Percentiles rank a stretch among this genome's conserved stretches.
Conservation (phyloP, 2,797 vertebrate genomes). For the Myioborus melanocephalus region DNA sequence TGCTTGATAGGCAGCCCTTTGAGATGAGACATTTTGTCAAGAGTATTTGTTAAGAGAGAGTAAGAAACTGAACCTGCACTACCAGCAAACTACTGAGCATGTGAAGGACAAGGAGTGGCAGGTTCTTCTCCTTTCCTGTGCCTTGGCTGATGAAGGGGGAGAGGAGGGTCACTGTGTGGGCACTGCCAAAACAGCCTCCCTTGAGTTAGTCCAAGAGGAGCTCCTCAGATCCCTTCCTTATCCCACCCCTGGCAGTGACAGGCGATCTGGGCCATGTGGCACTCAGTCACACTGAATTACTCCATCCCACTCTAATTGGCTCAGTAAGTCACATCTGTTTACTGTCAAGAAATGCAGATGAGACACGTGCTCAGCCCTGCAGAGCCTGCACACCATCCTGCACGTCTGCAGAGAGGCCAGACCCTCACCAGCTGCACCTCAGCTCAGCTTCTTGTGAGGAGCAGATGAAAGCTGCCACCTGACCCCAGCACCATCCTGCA, state of each 20-base stretch:
- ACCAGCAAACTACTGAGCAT: not conserved
- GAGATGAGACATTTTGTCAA: not conserved
- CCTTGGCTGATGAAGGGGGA: not conserved
- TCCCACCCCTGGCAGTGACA: not conserved
- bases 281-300: not conserved
- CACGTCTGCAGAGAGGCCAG: not conserved
- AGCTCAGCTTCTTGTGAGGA: not conserved
- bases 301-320: not conserved
- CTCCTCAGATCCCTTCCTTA: not conserved
- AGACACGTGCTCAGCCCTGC: not conserved
- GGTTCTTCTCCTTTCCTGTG: not conserved
- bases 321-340: constrained; percentile 11
- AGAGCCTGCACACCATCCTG: not conserved
- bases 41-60: not conserved
- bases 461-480: not conserved
- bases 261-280: not conserved
- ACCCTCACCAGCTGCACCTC: not conserved
- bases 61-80: not conserved
- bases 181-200: not conserved
- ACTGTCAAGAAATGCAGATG: constrained; percentile 17
- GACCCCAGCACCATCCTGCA: not conserved
- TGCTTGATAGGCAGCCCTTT: not conserved
- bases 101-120: not conserved
- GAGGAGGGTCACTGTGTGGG: not conserved
- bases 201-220: not conserved